Conservation (phyloP, 2,113 vertebrate genomes). For the Proteles cristata region DNA sequence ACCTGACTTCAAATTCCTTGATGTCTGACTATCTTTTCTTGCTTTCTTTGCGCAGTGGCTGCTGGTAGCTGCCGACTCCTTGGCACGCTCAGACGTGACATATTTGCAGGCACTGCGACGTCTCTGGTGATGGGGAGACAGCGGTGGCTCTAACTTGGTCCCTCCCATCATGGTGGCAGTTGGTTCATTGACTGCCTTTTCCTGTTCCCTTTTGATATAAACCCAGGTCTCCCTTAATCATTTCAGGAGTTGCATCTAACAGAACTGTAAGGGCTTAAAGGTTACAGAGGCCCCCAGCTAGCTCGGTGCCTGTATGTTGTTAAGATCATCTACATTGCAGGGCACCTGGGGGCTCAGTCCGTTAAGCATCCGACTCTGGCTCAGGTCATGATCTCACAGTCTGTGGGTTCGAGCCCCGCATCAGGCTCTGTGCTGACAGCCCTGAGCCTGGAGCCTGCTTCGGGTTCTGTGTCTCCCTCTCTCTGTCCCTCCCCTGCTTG, state of each 20-base stretch:
- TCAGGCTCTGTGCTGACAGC: too few species aligned
- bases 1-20: neutral
- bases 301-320: too few species aligned
- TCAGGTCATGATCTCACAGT: too few species aligned
- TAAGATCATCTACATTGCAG: neutral
- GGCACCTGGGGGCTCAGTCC: too few species aligned
- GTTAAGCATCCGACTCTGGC: too few species aligned
- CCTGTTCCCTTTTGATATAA: neutral
- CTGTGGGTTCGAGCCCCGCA: too few species aligned
- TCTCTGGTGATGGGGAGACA: neutral
- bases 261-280: neutral
- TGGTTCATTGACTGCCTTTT: accelerated
- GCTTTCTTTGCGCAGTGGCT: neutral
- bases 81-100: neutral
- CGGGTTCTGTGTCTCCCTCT: too few species aligned
- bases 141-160: neutral
- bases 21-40: neutral
- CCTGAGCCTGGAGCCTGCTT: too few species aligned
- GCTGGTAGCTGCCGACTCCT: neutral
- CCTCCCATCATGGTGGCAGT: accelerated
- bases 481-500: too few species aligned
- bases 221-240: neutral
- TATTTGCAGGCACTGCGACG: accelerated
- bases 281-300: accelerated
- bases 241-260: neutral